A percentile compares a stretch with the other conserved stretches of the same genome.
Conservation (phyloP, 2,888 invertebrate species). For the Endotricha flammealis region DNA sequence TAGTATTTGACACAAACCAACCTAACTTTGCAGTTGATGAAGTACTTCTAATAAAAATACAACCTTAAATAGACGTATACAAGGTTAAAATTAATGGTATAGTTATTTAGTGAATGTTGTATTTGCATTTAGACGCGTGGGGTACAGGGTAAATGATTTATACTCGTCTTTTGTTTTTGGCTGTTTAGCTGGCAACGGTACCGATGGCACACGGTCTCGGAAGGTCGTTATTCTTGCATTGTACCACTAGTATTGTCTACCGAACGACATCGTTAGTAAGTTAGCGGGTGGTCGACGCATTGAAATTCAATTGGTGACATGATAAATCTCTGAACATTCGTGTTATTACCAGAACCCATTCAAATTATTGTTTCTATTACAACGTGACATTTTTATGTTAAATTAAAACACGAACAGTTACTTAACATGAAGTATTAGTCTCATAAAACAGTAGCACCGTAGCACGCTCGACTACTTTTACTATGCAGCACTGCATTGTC, state of each 20-base stretch:
- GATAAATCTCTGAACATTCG: conserved; percentile 54
- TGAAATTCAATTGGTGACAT: conserved; percentile 69
- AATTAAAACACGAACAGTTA: conserved; percentile 15
- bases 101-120: conserved; percentile 23
- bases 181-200: conserved; percentile 64
- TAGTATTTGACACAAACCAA: conserved; percentile 36
- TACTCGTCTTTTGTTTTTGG: conserved; percentile 74
- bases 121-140: conserved; percentile 50
- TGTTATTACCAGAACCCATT: conserved; percentile 49
- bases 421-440: conserved; percentile 1
- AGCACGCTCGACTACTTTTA: neutral
- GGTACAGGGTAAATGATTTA: conserved; percentile 65
- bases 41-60: conserved; percentile 5
- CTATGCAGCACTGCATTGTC: neutral
- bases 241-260: conserved; percentile 67
- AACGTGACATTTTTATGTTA: conserved; percentile 38
- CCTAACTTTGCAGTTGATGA: conserved; percentile 20
- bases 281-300: conserved; percentile 72
- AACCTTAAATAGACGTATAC: conserved; percentile 22
- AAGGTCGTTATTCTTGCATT: conserved; percentile 74
- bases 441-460: conserved; percentile 1
- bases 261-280: conserved; percentile 73
- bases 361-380: conserved; percentile 53
- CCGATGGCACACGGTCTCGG: conserved; percentile 60
- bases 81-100: conserved; percentile 26